phyloP scores from a whole-genome alignment of 2,113 vertebrate genomes.

The Taxidea taxus region DNA sequence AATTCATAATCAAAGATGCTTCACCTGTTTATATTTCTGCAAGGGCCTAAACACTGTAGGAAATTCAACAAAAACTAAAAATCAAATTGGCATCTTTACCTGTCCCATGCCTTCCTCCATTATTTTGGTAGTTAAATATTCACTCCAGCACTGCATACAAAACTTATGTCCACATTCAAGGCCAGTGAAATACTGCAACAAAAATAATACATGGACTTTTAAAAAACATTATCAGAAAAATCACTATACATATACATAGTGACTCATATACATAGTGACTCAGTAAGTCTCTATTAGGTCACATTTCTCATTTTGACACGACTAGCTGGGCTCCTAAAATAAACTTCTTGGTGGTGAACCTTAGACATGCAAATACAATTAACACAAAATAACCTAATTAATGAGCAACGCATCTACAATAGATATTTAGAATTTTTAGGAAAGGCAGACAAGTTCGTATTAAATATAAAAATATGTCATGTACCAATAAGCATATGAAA shows the following conservation, averaged over 20 bases:
- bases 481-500: neutral
- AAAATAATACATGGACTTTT: slow-evolving; percentile 66
- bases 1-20: neutral
- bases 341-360: neutral
- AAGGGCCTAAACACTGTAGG: neutral
- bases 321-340: neutral
- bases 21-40: neutral
- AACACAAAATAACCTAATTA: neutral
- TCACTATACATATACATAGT: neutral
- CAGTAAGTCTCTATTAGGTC: neutral
- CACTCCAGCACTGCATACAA: slow-evolving; percentile 99
- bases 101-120: slow-evolving; percentile 99
- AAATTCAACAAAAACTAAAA: slow-evolving; percentile 47
- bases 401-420: neutral
- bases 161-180: slow-evolving; percentile 99
- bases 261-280: neutral
- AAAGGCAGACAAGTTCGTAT: neutral
- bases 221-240: slow-evolving; percentile 26
- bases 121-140: slow-evolving; percentile 99
- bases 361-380: neutral
- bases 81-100: slow-evolving; percentile 83
- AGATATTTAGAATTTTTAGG: neutral
- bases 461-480: neutral
- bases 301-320: neutral
- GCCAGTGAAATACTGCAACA: slow-evolving; percentile 96